A percentile compares a stretch with the other conserved stretches of the same genome.
Evolutionary conservation across 2,113 vertebrate genomes (phyloP).

Genomic region (Callopanchax toddi): DNA sequence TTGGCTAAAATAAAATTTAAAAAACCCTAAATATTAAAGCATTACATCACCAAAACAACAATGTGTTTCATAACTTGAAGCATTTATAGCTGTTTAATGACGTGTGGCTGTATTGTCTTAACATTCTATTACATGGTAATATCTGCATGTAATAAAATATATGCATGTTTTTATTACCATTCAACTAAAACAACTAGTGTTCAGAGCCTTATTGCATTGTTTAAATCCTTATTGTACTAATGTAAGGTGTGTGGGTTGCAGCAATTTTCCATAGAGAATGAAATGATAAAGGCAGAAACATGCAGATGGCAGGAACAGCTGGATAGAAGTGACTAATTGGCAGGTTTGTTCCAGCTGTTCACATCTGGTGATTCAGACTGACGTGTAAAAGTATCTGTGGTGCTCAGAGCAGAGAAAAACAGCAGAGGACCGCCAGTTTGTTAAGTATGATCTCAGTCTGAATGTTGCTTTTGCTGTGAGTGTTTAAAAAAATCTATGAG

Average conservation of each 20-base stretch:
- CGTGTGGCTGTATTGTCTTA: no score
- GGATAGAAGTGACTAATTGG: background rate
- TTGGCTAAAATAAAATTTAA: slow-evolving; percentile 39
- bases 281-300: no score
- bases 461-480: no score
- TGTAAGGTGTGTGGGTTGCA: no score
- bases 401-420: background rate
- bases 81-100: no score
- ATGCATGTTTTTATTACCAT: no score
- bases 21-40: background rate
- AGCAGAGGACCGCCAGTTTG: background rate
- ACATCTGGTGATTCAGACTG: background rate
- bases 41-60: background rate
- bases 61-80: background rate
- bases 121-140: no score
- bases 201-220: no score
- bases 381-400: background rate
- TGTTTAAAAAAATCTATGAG: background rate
- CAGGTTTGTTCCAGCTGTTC: background rate
- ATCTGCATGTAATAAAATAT: no score
- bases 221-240: no score
- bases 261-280: no score
- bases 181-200: no score
- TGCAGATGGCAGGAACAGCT: background rate
- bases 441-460: background rate